Percentiles rank a stretch among this genome's conserved stretches.
phyloP scores from a whole-genome alignment of 2,797 vertebrate species.

The Tolypeutes matacus region DNA sequence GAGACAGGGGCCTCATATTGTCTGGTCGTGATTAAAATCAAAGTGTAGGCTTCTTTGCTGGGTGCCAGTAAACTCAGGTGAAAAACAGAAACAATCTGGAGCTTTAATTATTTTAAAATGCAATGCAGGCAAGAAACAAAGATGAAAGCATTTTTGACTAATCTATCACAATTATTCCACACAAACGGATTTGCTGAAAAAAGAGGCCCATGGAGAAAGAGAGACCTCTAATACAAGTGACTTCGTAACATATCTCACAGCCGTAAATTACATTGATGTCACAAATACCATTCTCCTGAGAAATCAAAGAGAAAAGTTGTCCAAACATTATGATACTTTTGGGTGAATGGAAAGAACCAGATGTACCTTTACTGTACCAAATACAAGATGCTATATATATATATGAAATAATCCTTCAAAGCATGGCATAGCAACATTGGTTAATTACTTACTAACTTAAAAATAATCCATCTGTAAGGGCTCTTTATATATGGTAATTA shows the following conservation, averaged over 20 bases:
- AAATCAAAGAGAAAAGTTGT: slow-evolving; percentile 41
- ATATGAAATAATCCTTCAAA: slow-evolving; percentile 55
- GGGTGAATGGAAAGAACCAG: slow-evolving; percentile 49
- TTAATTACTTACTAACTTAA: slow-evolving; percentile 46
- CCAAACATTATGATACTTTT: slow-evolving; percentile 28
- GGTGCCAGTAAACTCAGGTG: slow-evolving; percentile 89
- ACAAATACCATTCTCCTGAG: slow-evolving; percentile 20
- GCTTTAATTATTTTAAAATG: slow-evolving; percentile 89
- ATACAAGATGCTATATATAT: slow-evolving; percentile 50
- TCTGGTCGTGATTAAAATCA: slow-evolving; percentile 91
- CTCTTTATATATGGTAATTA: slow-evolving; percentile 27
- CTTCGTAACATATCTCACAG: slow-evolving; percentile 49
- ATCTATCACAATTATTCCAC: slow-evolving; percentile 89
- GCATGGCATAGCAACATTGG: not conserved
- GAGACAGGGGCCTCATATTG: slow-evolving; percentile 86
- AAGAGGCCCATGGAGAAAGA: not conserved
- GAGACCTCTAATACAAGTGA: slow-evolving; percentile 59
- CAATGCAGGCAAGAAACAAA: slow-evolving; percentile 86
- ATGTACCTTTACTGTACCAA: slow-evolving; percentile 52
- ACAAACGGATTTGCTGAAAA: slow-evolving; percentile 87
- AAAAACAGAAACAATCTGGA: slow-evolving; percentile 90
- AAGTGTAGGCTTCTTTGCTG: slow-evolving; percentile 89
- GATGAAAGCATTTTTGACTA: slow-evolving; percentile 89
- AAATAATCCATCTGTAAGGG: slow-evolving; percentile 14
- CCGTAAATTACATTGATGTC: slow-evolving; percentile 55